Conservation (phyloP, 1,140 invertebrate species). For the Drosophila setifemur region DNA sequence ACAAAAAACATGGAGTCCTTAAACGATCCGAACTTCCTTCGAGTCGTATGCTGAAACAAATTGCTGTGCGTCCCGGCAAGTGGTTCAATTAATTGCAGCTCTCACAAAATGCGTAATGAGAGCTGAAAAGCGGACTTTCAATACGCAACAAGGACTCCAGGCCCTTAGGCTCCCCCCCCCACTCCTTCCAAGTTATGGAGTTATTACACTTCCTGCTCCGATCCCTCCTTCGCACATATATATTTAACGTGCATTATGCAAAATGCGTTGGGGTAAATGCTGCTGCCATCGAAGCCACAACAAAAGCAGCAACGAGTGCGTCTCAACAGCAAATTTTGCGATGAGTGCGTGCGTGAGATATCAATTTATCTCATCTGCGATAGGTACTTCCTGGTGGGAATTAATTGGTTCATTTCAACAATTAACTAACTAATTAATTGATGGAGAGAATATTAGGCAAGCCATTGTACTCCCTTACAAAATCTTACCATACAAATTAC, state of each 20-base stretch:
- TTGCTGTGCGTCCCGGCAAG: conserved; percentile 28
- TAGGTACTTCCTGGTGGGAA: neutral
- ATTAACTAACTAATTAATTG: neutral
- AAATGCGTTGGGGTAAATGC: conserved; percentile 24
- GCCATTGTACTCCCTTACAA: too few relatives aligned
- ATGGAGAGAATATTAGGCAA: too few relatives aligned
- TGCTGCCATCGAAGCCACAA: conserved; percentile 25
- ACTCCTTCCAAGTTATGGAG: conserved; percentile 16
- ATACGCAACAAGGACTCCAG: neutral
- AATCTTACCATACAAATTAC: too few relatives aligned
- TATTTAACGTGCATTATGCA: conserved; percentile 28
- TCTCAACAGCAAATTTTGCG: conserved; percentile 34
- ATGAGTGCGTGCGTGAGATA: conserved; percentile 26
- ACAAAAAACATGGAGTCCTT: conserved; percentile 14
- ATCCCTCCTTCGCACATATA: neutral
- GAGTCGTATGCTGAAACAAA: conserved; percentile 16
- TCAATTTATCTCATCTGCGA: neutral
- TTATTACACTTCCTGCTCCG: conserved; percentile 3
- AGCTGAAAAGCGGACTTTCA: conserved; percentile 7
- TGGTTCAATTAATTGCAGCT: conserved; percentile 76
- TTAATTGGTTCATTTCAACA: neutral
- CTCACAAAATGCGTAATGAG: conserved; percentile 58
- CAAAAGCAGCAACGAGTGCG: conserved; percentile 30
- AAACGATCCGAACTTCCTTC: conserved; percentile 40
- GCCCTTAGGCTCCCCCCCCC: conserved; percentile 17